These are phyloP conservation scores for Stenichneumon culpator DNA, from an alignment of 2,888 invertebrate genomes.

Conservation along the genomic window DNA sequence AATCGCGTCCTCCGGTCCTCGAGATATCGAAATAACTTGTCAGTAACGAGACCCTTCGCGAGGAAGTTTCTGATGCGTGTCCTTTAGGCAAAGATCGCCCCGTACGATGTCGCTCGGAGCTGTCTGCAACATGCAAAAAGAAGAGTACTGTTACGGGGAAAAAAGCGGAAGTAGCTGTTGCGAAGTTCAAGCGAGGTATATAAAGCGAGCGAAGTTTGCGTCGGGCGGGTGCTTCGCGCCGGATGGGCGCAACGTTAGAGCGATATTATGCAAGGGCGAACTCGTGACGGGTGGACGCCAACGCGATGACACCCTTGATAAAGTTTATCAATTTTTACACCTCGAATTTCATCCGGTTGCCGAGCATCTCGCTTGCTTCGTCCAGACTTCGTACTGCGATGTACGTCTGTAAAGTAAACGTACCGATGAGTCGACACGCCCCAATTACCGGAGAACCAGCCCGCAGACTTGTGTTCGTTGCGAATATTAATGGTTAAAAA, in stretches of 20 bases:
- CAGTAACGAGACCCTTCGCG: not conserved
- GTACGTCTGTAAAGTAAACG: no score
- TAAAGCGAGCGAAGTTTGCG: constrained; percentile 11
- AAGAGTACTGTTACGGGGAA: not conserved
- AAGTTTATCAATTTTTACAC: constrained; percentile 21
- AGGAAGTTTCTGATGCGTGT: not conserved
- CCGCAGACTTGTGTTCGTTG: no score
- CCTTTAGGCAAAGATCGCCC: not conserved
- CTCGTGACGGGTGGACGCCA: not conserved
- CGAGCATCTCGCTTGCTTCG: not conserved
- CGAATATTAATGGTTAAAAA: no score
- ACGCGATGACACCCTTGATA: not conserved
- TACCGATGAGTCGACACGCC: no score
- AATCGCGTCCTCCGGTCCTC: not conserved
- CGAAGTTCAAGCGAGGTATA: constrained; percentile 1
- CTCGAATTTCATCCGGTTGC: constrained; percentile 12
- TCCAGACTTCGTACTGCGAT: no score
- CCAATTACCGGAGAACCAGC: no score
- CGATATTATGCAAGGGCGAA: not conserved
- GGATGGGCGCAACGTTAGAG: not conserved
- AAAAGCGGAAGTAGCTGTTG: not conserved
- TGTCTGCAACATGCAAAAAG: not conserved
- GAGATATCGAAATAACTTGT: not conserved
- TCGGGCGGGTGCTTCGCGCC: not conserved
- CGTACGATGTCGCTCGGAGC: not conserved